A percentile compares a stretch with the other conserved stretches of the same genome.
phyloP scores from a whole-genome alignment of 2,888 invertebrate species.

The Eupeodes latifasciatus region DNA sequence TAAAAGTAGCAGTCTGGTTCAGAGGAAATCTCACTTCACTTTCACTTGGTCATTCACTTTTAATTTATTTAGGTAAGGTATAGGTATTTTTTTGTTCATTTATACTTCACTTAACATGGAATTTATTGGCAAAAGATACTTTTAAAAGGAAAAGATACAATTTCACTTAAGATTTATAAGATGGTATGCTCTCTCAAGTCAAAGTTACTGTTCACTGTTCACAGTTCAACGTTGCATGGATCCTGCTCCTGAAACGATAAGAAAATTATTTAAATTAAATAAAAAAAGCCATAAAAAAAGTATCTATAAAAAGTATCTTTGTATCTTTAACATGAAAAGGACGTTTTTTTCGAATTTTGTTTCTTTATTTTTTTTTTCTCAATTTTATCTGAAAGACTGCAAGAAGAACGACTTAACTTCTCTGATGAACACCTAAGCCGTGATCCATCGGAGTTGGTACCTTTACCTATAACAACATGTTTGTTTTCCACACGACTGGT shows the following conservation, averaged over 20 bases:
- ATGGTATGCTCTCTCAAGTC: neutral
- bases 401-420: neutral
- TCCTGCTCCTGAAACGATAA: constrained; percentile 37
- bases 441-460: neutral
- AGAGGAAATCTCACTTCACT: constrained; percentile 55
- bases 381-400: neutral
- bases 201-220: neutral
- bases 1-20: neutral
- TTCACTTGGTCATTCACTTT: constrained; percentile 65
- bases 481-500: constrained; percentile 66
- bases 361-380: neutral
- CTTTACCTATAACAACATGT: constrained; percentile 10
- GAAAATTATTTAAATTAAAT: constrained; percentile 29
- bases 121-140: constrained; percentile 28
- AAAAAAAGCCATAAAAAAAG: constrained; percentile 24
- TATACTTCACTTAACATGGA: constrained; percentile 19
- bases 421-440: neutral
- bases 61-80: constrained; percentile 23
- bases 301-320: constrained; percentile 3
- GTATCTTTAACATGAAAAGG: constrained; percentile 20
- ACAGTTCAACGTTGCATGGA: neutral
- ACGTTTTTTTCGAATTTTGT: neutral
- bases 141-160: constrained; percentile 5
- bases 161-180: constrained; percentile 3
- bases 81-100: neutral